Percentiles rank a stretch among this genome's conserved stretches.
These are phyloP conservation scores for Ciconia boyciana DNA, from an alignment of 2,113 vertebrate species.

Conservation along the genomic window DNA sequence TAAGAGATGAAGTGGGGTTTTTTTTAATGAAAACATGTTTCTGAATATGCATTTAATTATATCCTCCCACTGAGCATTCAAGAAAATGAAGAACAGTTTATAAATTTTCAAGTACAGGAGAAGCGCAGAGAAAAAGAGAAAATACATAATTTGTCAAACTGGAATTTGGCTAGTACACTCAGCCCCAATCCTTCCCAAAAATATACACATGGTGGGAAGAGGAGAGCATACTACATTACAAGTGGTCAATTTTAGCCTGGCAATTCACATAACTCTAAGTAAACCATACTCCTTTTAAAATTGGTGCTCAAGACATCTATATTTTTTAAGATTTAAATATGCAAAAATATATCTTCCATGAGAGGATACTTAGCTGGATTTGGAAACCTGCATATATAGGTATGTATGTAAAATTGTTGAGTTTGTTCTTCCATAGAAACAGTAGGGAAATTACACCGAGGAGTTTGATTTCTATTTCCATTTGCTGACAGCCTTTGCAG, in stretches of 20 bases:
- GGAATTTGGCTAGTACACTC: background rate
- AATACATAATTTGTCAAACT: background rate
- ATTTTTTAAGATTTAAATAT: background rate
- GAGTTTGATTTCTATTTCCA: background rate
- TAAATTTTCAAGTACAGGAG: background rate
- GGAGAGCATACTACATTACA: background rate
- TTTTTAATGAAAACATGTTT: background rate
- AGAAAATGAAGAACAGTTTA: background rate
- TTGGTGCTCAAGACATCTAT: background rate
- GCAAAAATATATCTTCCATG: background rate
- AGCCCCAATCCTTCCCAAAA: background rate
- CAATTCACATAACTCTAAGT: background rate
- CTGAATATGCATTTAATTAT: background rate
- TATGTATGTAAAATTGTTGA: background rate
- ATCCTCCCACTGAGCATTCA: background rate
- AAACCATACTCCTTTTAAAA: background rate
- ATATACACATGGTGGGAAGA: background rate
- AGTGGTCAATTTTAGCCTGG: background rate
- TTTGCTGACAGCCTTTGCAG: background rate
- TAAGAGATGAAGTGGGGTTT: background rate
- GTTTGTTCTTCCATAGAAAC: background rate
- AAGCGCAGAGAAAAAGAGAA: background rate
- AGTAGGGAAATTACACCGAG: background rate
- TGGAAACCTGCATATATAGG: background rate
- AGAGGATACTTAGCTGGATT: background rate